Evolutionary conservation across 2,797 vertebrate genomes (phyloP), one percentile per base, ranked within the genome.

Genomic region (Pseudopleuronectes americanus): DNA sequence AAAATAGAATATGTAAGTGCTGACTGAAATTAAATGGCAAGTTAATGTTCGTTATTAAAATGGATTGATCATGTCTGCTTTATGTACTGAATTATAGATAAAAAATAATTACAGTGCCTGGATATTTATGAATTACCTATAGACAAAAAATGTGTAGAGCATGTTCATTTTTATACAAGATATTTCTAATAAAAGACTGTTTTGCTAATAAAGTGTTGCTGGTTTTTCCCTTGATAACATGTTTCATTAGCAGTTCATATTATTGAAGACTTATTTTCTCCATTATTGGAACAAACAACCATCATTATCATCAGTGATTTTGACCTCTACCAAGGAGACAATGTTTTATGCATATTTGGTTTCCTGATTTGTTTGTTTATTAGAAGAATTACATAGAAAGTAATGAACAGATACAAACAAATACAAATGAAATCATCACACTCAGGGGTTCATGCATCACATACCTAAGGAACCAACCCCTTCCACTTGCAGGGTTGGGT

Each of bases 151-250:
- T 92, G 94, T 97, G 95, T 97, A 95, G 94, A 95, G 96, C 97
- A 98, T 98, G 97, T 95, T 93, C 92, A 95, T 97, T 98, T 98
- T 98, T 97, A 96, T 98, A 97, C 96, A 84, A 95, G 93, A 96
- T 92, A 95, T 98, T 98, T 97, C 96, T 98, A 97, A 97, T 98
- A 96, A 97, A 97, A 94, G 88, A 96, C 66, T 89, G 95, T 97
- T 98, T 97, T 97, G 93, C 95, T 96, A 93, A 89, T 55, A 56
- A 31, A 21, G 54, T 80, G 64, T 81, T 55, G 8, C 21, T 64
- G 12, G 0, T 5, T 73, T 38, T 81, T 82, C 4, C 1, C 57
- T 31, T 17, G 31, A 8, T 53, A 8, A 17, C 36, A 38, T 8
- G 26, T 62, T 51, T 59, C 16, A 57, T 51, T 2, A 45, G 8